Evolutionary conservation across 1,140 invertebrate genomes (phyloP).

Genomic region (Dolichoris vasculosae): DNA sequence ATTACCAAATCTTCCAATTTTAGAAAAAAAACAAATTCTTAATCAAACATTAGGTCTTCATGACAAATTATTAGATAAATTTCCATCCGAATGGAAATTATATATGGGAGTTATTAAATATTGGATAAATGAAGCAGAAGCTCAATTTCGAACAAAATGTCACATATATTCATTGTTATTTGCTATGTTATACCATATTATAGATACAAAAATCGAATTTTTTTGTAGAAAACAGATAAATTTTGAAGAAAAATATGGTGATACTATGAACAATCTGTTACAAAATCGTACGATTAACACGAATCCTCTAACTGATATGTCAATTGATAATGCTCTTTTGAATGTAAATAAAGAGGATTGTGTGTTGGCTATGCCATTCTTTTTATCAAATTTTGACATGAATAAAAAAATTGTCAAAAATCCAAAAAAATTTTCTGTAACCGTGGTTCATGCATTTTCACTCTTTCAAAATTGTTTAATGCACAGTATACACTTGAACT

Average conservation of each 20-base stretch:
- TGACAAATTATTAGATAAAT: constrained; percentile 66
- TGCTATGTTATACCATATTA: constrained; percentile 77
- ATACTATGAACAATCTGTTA: not conserved
- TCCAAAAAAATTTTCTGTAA: constrained; percentile 78
- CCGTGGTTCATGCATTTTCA: constrained; percentile 80
- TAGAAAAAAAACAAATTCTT: constrained; percentile 70
- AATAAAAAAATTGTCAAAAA: constrained; percentile 76
- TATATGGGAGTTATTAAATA: constrained; percentile 79
- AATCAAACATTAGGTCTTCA: constrained; percentile 71
- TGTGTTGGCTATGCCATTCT: constrained; percentile 76
- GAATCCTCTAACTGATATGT: constrained; percentile 21
- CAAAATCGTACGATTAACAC: constrained; percentile 15
- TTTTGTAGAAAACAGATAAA: constrained; percentile 53
- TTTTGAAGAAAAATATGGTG: constrained; percentile 60
- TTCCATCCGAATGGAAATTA: constrained; percentile 79
- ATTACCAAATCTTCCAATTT: constrained; percentile 59
- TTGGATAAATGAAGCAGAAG: constrained; percentile 78
- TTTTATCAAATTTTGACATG: constrained; percentile 80
- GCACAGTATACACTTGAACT: constrained; percentile 79
- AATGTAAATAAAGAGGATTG: constrained; percentile 76
- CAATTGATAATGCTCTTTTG: constrained; percentile 57
- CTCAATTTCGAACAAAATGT: constrained; percentile 67
- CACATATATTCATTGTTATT: constrained; percentile 79
- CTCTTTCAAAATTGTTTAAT: constrained; percentile 83
- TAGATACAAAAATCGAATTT: constrained; percentile 76